phyloP scores from a whole-genome alignment of 2,888 invertebrate genomes.

The Agelastica alni region DNA sequence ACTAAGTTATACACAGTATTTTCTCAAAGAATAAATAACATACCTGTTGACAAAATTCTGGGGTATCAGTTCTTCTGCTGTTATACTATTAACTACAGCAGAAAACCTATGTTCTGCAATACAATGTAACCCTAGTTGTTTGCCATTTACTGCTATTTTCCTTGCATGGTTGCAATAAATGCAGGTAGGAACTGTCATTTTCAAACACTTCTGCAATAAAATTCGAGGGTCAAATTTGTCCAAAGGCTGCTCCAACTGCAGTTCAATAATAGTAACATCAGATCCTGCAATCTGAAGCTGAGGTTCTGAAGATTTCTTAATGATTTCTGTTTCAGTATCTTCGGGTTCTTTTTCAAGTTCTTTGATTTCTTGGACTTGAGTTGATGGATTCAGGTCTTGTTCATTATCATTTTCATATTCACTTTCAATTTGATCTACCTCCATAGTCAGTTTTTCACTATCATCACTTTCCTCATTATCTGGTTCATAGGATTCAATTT shows the following conservation, averaged over 20 bases:
- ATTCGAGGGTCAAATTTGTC: slow-evolving; percentile 75
- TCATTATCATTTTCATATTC: slow-evolving; percentile 55
- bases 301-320: slow-evolving; percentile 33
- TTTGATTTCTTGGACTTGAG: slow-evolving; percentile 1
- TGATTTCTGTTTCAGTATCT: slow-evolving; percentile 33
- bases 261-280: slow-evolving; percentile 69
- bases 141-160: slow-evolving; percentile 82
- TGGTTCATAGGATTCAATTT: slow-evolving; percentile 44
- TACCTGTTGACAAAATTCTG: slow-evolving; percentile 69
- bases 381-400: slow-evolving; percentile 23
- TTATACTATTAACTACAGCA: slow-evolving; percentile 78
- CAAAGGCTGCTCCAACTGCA: slow-evolving; percentile 74
- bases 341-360: slow-evolving; percentile 25
- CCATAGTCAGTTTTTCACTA: slow-evolving; percentile 65
- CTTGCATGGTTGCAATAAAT: slow-evolving; percentile 86
- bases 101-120: slow-evolving; percentile 79
- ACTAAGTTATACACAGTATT: no score
- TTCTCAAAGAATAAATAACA: not conserved
- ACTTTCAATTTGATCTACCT: slow-evolving; percentile 58
- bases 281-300: slow-evolving; percentile 61
- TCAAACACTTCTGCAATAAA: slow-evolving; percentile 74
- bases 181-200: slow-evolving; percentile 71
- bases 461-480: slow-evolving; percentile 59
- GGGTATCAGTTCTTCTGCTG: slow-evolving; percentile 73
- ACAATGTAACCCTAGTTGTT: slow-evolving; percentile 78